Evolutionary conservation across 2,888 invertebrate genomes (phyloP), one percentile per base, ranked within the genome.

Genomic region (Saturnia japonica): DNA sequence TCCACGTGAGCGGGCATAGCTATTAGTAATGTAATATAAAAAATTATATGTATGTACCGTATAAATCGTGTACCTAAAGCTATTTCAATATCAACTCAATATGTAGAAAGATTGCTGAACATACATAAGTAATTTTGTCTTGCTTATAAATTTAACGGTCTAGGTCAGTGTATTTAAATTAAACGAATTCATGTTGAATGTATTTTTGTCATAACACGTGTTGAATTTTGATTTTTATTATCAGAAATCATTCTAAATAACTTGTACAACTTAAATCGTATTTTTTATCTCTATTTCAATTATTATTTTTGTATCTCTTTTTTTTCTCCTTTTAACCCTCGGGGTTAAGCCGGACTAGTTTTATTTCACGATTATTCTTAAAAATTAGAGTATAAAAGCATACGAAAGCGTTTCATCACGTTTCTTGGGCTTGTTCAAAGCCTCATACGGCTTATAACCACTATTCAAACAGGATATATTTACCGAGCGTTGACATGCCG

Each of bases 391-490:
- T 68, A 64, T 8, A 1, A 70, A 16, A 73, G n/a, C 42, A 72
- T 73, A 68, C 73, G 75, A 76, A 76, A 78, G 72, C 73, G 73
- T 71, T 74, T 70, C 70, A 71, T 72, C 77, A 77, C 79, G 76
- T 79, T 74, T 75, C 75, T 73, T 66, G 75, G 75, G 77, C 80
- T 82, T 77, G 78, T 79, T 84, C 82, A 83, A 84, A 82, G 78
- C 77, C 84, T 64, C 40, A 34, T 62, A n/a, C 25, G 16, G 25
- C 62, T 16, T 4, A 74, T 83, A 83, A 82, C n/a, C 83, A 82
- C 82, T 83, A 85, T 82, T 78, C 80, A 82, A 85, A 85, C 86
- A 87, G 87, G 85, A 87, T 85, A 82, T 85, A 82, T 84, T 80
- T 81, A 82, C 75, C 82, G 84, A 82, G 70, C 86, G 80, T 87